Conservation (phyloP, 2,888 invertebrate species). For the Dynastes tityus region DNA sequence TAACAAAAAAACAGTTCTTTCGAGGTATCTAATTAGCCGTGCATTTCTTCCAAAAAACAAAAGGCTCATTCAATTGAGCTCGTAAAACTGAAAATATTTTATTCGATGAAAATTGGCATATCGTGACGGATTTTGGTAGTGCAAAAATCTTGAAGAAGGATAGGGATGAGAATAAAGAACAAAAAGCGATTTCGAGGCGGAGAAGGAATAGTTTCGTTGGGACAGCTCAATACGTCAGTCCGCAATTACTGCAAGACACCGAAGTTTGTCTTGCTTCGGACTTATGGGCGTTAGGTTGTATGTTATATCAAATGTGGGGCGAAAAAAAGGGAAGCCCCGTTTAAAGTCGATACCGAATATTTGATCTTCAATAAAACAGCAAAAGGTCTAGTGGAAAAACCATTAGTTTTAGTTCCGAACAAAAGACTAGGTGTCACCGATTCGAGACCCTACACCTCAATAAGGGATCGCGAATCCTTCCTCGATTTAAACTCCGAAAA, state of each 20-base stretch:
- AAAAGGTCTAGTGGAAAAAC: slow-evolving; percentile 89
- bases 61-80: too few relatives aligned
- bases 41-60: too few relatives aligned
- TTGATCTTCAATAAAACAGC: slow-evolving; percentile 90
- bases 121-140: slow-evolving; percentile 94
- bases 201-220: slow-evolving; percentile 94
- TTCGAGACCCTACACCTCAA: slow-evolving; percentile 82
- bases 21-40: too few relatives aligned
- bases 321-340: slow-evolving; percentile 85
- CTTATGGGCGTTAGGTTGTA: slow-evolving; percentile 98
- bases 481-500: slow-evolving; percentile 86
- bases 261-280: slow-evolving; percentile 85
- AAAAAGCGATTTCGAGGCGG: slow-evolving; percentile 67
- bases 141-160: slow-evolving; percentile 59
- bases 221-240: slow-evolving; percentile 98
- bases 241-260: slow-evolving; percentile 91
- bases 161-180: slow-evolving; percentile 62
- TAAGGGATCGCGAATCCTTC: slow-evolving; percentile 92
- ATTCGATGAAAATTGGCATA: slow-evolving; percentile 95
- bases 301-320: slow-evolving; percentile 96
- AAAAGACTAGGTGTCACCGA: slow-evolving; percentile 89
- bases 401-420: slow-evolving; percentile 86
- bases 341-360: slow-evolving; percentile 94
- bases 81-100: slow-evolving; percentile 97
- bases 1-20: too few relatives aligned